These are phyloP conservation scores for Acronicta alni DNA, from an alignment of 2,888 invertebrate species.

Conservation along the genomic window DNA sequence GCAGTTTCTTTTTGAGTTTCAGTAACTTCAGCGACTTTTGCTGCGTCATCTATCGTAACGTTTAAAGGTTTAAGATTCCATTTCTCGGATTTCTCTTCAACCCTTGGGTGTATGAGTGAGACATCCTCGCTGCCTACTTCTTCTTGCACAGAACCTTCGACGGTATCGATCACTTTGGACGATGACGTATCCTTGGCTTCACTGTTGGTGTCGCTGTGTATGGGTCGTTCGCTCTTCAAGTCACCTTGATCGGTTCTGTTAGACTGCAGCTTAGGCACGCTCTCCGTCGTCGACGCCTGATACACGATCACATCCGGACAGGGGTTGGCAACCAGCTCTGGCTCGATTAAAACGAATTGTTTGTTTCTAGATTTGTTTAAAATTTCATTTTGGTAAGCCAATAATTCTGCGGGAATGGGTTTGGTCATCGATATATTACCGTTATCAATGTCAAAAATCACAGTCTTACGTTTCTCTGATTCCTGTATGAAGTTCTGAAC, in stretches of 20 bases:
- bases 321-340: conserved; percentile 12
- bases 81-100: conserved; percentile 21
- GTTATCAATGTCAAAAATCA: conserved; percentile 23
- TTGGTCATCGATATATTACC: conserved; percentile 32
- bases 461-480: conserved; percentile 11
- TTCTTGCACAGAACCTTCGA: background rate
- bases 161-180: background rate
- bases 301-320: conserved; percentile 52
- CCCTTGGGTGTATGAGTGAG: conserved; percentile 30
- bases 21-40: background rate
- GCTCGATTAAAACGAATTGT: background rate
- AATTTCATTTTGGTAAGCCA: conserved; percentile 11
- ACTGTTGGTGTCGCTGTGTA: conserved; percentile 37
- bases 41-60: background rate
- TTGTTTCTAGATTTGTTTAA: conserved; percentile 14
- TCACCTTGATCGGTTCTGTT: conserved; percentile 13
- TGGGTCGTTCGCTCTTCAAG: conserved; percentile 14
- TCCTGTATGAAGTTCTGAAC: conserved; percentile 12
- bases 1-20: background rate
- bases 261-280: conserved; percentile 12
- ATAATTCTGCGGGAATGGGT: conserved; percentile 43
- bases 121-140: conserved; percentile 4
- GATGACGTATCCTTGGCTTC: background rate
- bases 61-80: conserved; percentile 3
- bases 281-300: conserved; percentile 38